These are phyloP conservation scores for Leptinotarsa juncta DNA, from an alignment of 2,888 invertebrate genomes.

Conservation along the genomic window DNA sequence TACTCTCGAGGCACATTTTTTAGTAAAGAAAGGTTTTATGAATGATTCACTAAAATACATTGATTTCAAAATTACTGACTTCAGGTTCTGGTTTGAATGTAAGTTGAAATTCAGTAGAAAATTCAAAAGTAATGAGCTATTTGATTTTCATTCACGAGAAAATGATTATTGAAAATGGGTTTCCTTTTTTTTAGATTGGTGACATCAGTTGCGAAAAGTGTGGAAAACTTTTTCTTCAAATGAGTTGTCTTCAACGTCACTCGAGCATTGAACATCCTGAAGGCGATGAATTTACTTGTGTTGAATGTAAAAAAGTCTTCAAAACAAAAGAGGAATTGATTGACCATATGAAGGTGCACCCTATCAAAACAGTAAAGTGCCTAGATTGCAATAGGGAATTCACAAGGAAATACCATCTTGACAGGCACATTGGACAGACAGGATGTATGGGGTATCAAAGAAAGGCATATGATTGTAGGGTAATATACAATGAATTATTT, in stretches of 20 bases:
- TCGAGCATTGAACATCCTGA: constrained; percentile 77
- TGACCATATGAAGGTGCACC: constrained; percentile 77
- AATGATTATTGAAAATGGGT: not conserved
- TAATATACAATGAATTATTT: constrained; percentile 52
- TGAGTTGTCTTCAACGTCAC: constrained; percentile 76
- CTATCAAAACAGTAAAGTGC: constrained; percentile 74
- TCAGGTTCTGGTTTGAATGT: too few species aligned
- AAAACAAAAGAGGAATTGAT: constrained; percentile 72
- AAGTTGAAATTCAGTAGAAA: too few species aligned
- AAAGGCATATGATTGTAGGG: constrained; percentile 71
- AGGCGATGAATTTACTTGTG: constrained; percentile 71
- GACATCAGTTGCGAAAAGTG: constrained; percentile 72
- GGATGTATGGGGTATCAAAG: constrained; percentile 73
- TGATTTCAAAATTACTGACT: too few species aligned
- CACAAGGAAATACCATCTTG: constrained; percentile 80
- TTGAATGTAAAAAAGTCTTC: constrained; percentile 76
- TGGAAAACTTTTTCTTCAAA: constrained; percentile 78
- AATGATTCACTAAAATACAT: too few species aligned
- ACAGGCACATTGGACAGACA: constrained; percentile 76
- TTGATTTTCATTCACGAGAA: not conserved
- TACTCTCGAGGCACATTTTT: too few species aligned
- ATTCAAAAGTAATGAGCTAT: too few species aligned
- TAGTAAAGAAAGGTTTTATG: too few species aligned
- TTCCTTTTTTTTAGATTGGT: constrained; percentile 63
- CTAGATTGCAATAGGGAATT: constrained; percentile 78